Evolutionary conservation across 2,797 vertebrate species (phyloP).

Genomic region (Echeneis naucrates): DNA sequence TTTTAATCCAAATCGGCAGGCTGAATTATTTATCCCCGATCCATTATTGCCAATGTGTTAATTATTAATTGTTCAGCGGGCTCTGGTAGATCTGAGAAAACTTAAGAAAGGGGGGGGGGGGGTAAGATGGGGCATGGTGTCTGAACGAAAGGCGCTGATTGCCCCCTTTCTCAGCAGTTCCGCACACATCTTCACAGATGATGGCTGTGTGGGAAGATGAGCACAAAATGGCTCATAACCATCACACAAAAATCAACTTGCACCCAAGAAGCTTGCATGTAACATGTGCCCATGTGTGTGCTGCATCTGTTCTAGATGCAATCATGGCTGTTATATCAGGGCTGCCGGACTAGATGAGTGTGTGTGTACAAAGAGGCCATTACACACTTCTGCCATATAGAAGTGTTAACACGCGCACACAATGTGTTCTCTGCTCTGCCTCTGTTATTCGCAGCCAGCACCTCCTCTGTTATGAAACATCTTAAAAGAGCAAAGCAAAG

Average conservation of each 20-base stretch:
- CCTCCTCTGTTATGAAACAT: slow-evolving; percentile 67
- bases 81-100: slow-evolving; percentile 76
- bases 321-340: slow-evolving; percentile 18
- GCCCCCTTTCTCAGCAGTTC: slow-evolving; percentile 55
- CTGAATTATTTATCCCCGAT: slow-evolving; percentile 83
- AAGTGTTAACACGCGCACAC: slow-evolving; percentile 19
- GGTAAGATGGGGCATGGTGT: slow-evolving; percentile 41
- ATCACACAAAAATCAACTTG: slow-evolving; percentile 22
- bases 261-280: slow-evolving; percentile 29
- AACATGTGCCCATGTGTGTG: background rate
- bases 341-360: slow-evolving; percentile 6
- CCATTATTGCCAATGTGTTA: slow-evolving; percentile 80
- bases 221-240: slow-evolving; percentile 29
- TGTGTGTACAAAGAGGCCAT: slow-evolving; percentile 6
- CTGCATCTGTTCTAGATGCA: slow-evolving; percentile 14
- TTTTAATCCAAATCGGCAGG: slow-evolving; percentile 78
- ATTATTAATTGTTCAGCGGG: slow-evolving; percentile 81
- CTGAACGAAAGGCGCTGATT: slow-evolving; percentile 58
- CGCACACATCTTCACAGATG: slow-evolving; percentile 49
- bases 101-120: slow-evolving; percentile 47
- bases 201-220: slow-evolving; percentile 66
- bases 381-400: slow-evolving; percentile 17
- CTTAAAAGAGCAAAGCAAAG: slow-evolving; percentile 59
- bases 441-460: slow-evolving; percentile 63
- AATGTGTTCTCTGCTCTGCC: slow-evolving; percentile 20